Percentiles rank a stretch among this genome's conserved stretches.
Conservation (phyloP, 2,113 vertebrate genomes). For the Craseonycteris thonglongyai region DNA sequence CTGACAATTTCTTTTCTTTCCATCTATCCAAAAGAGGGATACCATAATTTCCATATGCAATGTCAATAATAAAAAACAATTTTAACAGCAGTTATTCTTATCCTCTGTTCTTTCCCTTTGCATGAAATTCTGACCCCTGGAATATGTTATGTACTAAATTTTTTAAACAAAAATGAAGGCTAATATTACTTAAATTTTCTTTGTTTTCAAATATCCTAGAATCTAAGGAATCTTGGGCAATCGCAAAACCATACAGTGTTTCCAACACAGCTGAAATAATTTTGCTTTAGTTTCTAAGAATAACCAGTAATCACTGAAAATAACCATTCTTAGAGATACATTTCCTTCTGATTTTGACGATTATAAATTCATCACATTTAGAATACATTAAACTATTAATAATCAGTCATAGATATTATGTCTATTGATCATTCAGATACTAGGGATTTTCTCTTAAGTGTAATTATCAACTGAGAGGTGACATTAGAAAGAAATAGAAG, state of each 20-base stretch:
- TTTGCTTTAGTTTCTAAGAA: not conserved
- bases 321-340: not conserved
- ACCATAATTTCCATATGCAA: not conserved
- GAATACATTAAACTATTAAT: not conserved
- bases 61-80: not conserved
- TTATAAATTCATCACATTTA: not conserved
- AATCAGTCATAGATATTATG: not conserved
- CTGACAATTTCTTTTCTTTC: not conserved
- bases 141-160: not conserved
- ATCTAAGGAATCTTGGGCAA: not conserved
- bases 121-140: not conserved
- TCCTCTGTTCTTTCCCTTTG: not conserved
- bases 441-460: not conserved
- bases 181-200: not conserved
- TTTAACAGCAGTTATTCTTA: not conserved
- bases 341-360: not conserved
- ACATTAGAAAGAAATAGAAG: not conserved
- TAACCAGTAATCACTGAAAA: not conserved
- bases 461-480: not conserved
- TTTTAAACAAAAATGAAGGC: not conserved
- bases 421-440: not conserved
- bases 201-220: not conserved
- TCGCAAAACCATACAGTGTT: not conserved
- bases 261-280: not conserved
- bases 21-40: not conserved